A percentile compares a stretch with the other conserved stretches of the same genome.
phyloP scores from a whole-genome alignment of 1,140 invertebrate species.

The Drosophila chauvacae region DNA sequence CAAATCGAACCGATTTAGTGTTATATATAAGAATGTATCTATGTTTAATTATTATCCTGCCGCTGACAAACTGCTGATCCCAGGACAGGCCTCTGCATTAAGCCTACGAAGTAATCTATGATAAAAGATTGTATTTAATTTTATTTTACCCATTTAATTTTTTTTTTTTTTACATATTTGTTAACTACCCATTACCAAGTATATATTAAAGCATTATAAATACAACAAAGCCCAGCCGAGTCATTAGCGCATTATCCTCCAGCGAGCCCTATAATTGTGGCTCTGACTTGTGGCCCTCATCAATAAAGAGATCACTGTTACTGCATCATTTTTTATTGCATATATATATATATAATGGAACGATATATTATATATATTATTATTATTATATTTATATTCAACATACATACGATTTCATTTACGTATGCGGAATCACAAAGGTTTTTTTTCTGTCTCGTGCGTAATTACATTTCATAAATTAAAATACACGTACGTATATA shows the following conservation, averaged over 20 bases:
- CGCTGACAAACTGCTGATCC: slow-evolving; percentile 26
- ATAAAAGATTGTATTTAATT: slow-evolving; percentile 32
- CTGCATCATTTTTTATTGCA: slow-evolving; percentile 47
- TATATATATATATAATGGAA: slow-evolving; percentile 53
- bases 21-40: neutral
- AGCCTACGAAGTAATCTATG: slow-evolving; percentile 25
- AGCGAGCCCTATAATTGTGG: neutral
- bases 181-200: slow-evolving; percentile 30
- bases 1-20: slow-evolving; percentile 10
- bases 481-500: slow-evolving; percentile 25
- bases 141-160: slow-evolving; percentile 6
- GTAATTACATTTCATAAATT: slow-evolving; percentile 63
- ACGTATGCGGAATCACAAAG: slow-evolving; percentile 54
- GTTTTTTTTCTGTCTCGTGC: slow-evolving; percentile 30
- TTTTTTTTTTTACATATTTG: slow-evolving; percentile 39
- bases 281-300: slow-evolving; percentile 9
- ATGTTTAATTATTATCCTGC: slow-evolving; percentile 21
- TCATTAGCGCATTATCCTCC: slow-evolving; percentile 32
- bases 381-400: slow-evolving; percentile 34
- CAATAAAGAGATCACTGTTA: slow-evolving; percentile 31
- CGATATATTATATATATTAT: slow-evolving; percentile 30
- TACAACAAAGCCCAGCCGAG: slow-evolving; percentile 20
- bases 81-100: slow-evolving; percentile 34
- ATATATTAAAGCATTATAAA: slow-evolving; percentile 1
- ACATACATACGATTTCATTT: slow-evolving; percentile 22